phyloP scores from a whole-genome alignment of 1,140 invertebrate genomes.

The Latrodectus geometricus region DNA sequence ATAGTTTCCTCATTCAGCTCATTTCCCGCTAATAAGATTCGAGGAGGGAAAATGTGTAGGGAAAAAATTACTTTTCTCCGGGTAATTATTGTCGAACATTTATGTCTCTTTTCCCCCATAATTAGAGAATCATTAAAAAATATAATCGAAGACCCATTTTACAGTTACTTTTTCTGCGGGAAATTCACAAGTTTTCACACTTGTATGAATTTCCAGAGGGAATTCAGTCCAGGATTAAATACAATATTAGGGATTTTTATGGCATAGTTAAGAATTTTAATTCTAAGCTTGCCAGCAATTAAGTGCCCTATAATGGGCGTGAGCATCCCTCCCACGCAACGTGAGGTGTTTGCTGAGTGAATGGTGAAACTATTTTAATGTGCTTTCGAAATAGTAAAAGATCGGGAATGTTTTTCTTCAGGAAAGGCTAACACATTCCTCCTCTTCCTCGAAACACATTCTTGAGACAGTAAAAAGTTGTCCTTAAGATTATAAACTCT shows the following conservation, averaged over 20 bases:
- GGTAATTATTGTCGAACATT: slow-evolving; percentile 42
- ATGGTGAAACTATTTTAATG: too few relatives aligned
- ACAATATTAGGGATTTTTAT: background rate
- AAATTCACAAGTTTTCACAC: slow-evolving; percentile 35
- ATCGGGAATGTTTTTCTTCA: too few relatives aligned
- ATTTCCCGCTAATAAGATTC: slow-evolving; percentile 12
- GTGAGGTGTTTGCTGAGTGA: background rate
- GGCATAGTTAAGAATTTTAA: background rate
- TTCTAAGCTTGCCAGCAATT: background rate
- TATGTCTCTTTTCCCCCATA: slow-evolving; percentile 19
- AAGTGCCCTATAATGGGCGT: background rate
- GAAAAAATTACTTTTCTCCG: slow-evolving; percentile 40
- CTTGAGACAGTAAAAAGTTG: too few relatives aligned
- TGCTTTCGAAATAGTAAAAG: too few relatives aligned
- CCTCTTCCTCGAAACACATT: too few relatives aligned
- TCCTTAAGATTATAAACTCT: too few relatives aligned
- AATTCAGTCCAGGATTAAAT: background rate
- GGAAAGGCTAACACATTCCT: too few relatives aligned
- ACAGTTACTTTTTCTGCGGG: background rate
- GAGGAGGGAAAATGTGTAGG: background rate
- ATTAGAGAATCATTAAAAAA: slow-evolving; percentile 50
- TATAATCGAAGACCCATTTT: slow-evolving; percentile 18
- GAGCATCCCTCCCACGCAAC: background rate
- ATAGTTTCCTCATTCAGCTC: slow-evolving; percentile 29
- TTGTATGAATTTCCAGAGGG: slow-evolving; percentile 39